These are phyloP conservation scores for Sinodicranocentrus sp. DNA, from an alignment of 2,888 invertebrate genomes.

Conservation along the genomic window DNA sequence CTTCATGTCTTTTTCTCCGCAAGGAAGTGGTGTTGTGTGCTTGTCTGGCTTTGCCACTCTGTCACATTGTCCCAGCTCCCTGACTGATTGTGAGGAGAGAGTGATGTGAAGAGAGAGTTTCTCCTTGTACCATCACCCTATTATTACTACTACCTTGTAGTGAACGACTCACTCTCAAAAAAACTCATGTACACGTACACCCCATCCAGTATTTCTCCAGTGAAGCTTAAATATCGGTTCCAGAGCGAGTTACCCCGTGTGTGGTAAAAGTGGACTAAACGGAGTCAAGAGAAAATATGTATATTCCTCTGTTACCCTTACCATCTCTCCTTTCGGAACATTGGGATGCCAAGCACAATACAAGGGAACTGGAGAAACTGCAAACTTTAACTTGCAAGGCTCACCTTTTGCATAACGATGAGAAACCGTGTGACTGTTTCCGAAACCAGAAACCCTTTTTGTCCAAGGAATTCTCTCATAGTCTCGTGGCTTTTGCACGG, in stretches of 20 bases:
- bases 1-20: too few species aligned
- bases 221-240: too few species aligned
- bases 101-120: conserved; percentile 36
- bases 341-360: too few species aligned
- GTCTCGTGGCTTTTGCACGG: not conserved
- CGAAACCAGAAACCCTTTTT: conserved; percentile 37
- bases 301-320: too few species aligned
- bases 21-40: too few species aligned
- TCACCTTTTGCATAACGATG: too few species aligned
- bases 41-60: not conserved
- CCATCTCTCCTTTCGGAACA: too few species aligned
- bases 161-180: not conserved
- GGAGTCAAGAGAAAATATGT: too few species aligned
- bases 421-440: conserved; percentile 9
- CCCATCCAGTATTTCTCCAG: not conserved
- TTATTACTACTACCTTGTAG: not conserved
- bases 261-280: too few species aligned
- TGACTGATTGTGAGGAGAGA: conserved; percentile 26
- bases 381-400: too few species aligned
- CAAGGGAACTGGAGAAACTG: too few species aligned
- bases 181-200: not conserved
- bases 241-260: too few species aligned
- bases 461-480: conserved; percentile 26
- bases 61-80: conserved; percentile 18
- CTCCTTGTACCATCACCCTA: conserved; percentile 21